Conservation (phyloP, 2,888 invertebrate species). For the Sisyra nigra region DNA sequence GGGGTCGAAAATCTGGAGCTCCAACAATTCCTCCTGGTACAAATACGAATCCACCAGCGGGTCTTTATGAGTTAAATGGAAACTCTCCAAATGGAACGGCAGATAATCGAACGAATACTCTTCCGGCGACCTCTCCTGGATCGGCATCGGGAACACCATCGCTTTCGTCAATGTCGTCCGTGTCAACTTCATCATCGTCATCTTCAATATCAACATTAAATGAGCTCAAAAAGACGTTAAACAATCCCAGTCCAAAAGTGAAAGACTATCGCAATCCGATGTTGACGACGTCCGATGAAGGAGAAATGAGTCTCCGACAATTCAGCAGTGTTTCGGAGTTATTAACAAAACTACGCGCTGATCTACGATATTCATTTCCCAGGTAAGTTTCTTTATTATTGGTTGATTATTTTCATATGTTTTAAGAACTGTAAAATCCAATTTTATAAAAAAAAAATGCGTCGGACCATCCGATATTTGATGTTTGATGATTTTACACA, state of each 20-base stretch:
- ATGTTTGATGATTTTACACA: too few relatives aligned
- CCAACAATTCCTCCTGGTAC: constrained; percentile 15
- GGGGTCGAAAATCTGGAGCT: constrained; percentile 47
- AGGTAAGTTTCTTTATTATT: constrained; percentile 38
- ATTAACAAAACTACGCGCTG: constrained; percentile 70
- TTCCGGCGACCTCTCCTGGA: constrained; percentile 13
- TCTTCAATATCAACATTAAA: not conserved
- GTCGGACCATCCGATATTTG: too few relatives aligned
- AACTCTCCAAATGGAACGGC: constrained; percentile 19
- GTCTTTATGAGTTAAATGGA: constrained; percentile 10
- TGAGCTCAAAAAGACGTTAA: not conserved
- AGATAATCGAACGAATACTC: constrained; percentile 11
- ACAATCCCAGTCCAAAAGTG: not conserved
- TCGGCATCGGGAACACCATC: not conserved
- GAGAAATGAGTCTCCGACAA: constrained; percentile 76
- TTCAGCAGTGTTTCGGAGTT: constrained; percentile 79
- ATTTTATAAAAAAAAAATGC: too few relatives aligned
- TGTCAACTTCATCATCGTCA: not conserved
- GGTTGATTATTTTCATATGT: not conserved
- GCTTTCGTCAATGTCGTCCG: not conserved
- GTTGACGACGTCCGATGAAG: constrained; percentile 42
- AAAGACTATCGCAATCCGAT: constrained; percentile 44
- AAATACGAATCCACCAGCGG: constrained; percentile 3
- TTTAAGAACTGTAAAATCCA: too few relatives aligned
- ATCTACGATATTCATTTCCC: constrained; percentile 72